Evolutionary conservation across 2,113 vertebrate genomes (phyloP).

Genomic region (Capreolus pygargus): DNA sequence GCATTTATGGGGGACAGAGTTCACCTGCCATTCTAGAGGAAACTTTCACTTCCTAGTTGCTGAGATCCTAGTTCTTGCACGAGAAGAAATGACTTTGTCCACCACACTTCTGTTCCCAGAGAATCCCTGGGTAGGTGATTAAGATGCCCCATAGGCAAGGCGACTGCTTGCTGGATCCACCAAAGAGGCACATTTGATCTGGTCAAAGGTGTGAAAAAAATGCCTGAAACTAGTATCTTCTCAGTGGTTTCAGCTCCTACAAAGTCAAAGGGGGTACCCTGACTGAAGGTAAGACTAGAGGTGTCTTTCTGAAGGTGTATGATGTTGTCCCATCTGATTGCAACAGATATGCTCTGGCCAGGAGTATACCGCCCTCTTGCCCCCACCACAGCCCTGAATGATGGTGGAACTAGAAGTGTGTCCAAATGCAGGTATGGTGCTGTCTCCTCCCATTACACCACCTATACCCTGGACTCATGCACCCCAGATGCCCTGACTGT

Average conservation of each 20-base stretch:
- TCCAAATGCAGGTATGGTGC: not conserved
- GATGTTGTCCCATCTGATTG: not conserved
- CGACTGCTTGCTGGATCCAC: conserved; percentile 34
- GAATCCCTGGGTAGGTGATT: conserved; percentile 81
- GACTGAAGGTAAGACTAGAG: not conserved
- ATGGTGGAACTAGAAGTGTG: not conserved
- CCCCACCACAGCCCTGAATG: not conserved
- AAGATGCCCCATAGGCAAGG: conserved; percentile 84
- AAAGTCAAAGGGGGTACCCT: conserved; percentile 73
- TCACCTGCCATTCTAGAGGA: conserved; percentile 85
- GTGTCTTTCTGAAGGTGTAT: not conserved
- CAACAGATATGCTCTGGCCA: not conserved
- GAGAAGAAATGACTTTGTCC: conserved; percentile 85
- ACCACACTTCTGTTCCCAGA: conserved; percentile 76
- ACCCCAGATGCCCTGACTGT: not conserved
- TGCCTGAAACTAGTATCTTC: conserved; percentile 85
- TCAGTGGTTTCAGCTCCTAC: conserved; percentile 71
- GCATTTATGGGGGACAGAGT: not conserved
- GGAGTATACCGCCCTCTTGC: not conserved
- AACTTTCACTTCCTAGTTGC: conserved; percentile 82
- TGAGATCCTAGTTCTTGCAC: conserved; percentile 83
- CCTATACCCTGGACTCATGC: not conserved
- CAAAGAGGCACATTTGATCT: conserved; percentile 72
- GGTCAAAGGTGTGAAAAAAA: conserved; percentile 82
- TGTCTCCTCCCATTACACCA: not conserved